A percentile compares a stretch with the other conserved stretches of the same genome.
phyloP scores from a whole-genome alignment of 2,113 vertebrate species.

The Tringa solitaria region DNA sequence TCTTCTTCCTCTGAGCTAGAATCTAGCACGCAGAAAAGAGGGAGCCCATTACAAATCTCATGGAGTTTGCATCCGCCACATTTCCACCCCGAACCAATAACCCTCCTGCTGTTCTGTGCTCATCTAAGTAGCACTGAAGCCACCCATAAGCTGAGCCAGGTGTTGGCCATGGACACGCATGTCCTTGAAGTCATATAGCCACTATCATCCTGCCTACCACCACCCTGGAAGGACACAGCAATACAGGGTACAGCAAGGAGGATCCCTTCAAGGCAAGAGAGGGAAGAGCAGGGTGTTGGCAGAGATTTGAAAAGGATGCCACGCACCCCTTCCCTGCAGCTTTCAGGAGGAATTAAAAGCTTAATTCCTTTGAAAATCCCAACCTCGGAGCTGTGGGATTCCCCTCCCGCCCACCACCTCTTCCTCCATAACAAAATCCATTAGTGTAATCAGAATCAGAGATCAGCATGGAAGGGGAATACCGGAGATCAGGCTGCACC shows the following conservation, averaged over 20 bases:
- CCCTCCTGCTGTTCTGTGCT: not conserved
- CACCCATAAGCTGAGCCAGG: not conserved
- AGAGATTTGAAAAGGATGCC: not conserved
- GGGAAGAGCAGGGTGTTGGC: conserved; percentile 3
- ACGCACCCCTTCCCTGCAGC: not conserved
- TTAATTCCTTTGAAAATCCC: conserved; percentile 44
- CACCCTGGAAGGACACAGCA: not conserved
- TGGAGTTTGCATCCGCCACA: not conserved
- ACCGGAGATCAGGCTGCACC: conserved; percentile 59
- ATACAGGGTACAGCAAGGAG: not conserved
- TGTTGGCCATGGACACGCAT: accelerated
- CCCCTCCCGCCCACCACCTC: conserved; percentile 25
- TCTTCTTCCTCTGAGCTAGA: conserved; percentile 82
- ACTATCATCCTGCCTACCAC: not conserved
- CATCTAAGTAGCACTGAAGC: not conserved
- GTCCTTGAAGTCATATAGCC: not conserved
- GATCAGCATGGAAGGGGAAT: conserved; percentile 68
- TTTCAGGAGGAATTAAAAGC: conserved; percentile 42
- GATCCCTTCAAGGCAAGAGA: not conserved
- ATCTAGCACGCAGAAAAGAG: conserved; percentile 80
- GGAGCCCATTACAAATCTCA: conserved; percentile 26
- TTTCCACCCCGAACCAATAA: not conserved
- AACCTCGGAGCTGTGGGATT: conserved; percentile 37
- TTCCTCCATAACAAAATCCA: conserved; percentile 4
- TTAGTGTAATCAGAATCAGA: not conserved